These are phyloP conservation scores for Dryococelus australis DNA, from an alignment of 2,888 invertebrate species.

Conservation along the genomic window DNA sequence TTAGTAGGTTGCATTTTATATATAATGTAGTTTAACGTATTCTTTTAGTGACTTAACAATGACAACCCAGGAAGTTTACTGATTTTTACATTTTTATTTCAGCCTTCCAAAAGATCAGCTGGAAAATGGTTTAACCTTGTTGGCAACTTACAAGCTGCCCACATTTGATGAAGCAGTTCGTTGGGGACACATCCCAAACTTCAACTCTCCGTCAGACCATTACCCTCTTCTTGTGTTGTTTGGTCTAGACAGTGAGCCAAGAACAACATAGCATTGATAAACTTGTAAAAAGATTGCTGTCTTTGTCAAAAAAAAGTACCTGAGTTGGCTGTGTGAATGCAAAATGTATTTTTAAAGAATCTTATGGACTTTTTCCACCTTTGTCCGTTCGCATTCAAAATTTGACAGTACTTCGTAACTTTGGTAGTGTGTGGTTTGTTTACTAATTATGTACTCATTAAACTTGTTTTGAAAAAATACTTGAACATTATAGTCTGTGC, in stretches of 20 bases:
- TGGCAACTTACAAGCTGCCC: conserved; percentile 73
- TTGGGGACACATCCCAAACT: conserved; percentile 76
- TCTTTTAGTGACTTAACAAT: no score
- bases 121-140: conserved; percentile 64
- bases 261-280: neutral
- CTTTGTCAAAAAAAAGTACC: neutral
- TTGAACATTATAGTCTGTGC: no score
- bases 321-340: neutral
- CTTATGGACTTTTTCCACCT: no score
- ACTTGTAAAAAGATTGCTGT: neutral
- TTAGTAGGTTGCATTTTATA: no score
- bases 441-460: no score
- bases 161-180: conserved; percentile 65
- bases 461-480: no score
- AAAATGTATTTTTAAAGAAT: neutral
- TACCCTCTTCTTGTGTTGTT: conserved; percentile 80
- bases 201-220: conserved; percentile 81
- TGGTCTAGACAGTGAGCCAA: conserved; percentile 56
- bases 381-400: no score
- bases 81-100: conserved; percentile 34
- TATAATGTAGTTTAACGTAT: no score
- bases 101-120: conserved; percentile 46
- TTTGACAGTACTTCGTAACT: no score
- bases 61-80: no score
- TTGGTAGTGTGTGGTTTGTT: no score